These are phyloP conservation scores for Penaeus chinensis DNA, from an alignment of 1,140 invertebrate species.

Conservation along the genomic window DNA sequence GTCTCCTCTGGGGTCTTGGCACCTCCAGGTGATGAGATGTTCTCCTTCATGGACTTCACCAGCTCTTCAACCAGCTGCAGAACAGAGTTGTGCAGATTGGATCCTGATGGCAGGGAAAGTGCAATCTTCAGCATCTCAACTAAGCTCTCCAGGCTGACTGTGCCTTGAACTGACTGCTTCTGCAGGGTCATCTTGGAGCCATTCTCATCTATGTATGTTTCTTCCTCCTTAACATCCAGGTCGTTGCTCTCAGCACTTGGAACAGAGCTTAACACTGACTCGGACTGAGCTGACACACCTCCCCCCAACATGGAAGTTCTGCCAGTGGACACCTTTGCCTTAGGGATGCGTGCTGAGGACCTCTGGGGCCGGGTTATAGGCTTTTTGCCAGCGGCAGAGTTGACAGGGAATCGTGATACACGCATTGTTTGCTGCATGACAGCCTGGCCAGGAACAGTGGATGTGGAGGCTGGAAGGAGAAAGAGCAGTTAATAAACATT, in stretches of 20 bases:
- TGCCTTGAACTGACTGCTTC: constrained; percentile 16
- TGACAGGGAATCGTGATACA: too few relatives aligned
- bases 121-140: constrained; percentile 48
- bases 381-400: too few relatives aligned
- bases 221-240: neutral
- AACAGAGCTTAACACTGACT: too few relatives aligned
- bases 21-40: constrained; percentile 14
- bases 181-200: neutral
- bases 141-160: constrained; percentile 38
- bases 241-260: neutral
- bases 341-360: too few relatives aligned
- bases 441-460: too few relatives aligned
- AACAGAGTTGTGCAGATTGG: constrained; percentile 32
- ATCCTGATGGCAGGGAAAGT: constrained; percentile 28
- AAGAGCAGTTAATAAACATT: too few relatives aligned
- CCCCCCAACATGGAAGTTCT: too few relatives aligned
- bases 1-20: constrained; percentile 8
- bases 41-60: constrained; percentile 48
- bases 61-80: constrained; percentile 43
- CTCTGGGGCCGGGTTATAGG: too few relatives aligned
- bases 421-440: too few relatives aligned
- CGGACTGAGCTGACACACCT: too few relatives aligned
- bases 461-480: too few relatives aligned
- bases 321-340: too few relatives aligned
- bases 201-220: constrained; percentile 14